These are phyloP conservation scores for Stylophora pistillata DNA, from an alignment of 64 coral and sea anemone species.

Conservation along the genomic window DNA sequence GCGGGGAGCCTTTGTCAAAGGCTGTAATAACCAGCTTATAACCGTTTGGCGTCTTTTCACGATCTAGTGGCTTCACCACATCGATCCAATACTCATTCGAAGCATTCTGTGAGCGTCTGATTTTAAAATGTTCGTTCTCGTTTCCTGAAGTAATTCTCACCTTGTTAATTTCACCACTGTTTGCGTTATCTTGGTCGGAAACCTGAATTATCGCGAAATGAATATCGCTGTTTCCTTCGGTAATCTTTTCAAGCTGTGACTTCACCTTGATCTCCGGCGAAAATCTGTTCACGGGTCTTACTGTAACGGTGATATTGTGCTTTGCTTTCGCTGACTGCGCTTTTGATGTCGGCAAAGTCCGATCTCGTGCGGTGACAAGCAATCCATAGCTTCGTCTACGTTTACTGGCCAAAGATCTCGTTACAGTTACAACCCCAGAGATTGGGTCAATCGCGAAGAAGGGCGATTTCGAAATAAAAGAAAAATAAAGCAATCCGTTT, in stretches of 20 bases:
- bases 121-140: constrained; percentile 19
- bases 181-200: constrained; percentile 54
- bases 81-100: constrained; percentile 14
- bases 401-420: constrained; percentile 35
- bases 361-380: constrained; percentile 24
- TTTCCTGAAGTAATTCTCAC: constrained; percentile 55
- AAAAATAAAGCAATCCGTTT: constrained; percentile 74
- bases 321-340: constrained; percentile 10
- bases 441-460: constrained; percentile 67
- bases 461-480: constrained; percentile 30
- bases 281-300: constrained; percentile 63
- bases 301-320: constrained; percentile 44
- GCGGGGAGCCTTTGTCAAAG: constrained; percentile 70
- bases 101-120: constrained; percentile 18
- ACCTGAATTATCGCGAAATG: constrained; percentile 39
- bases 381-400: constrained; percentile 30
- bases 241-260: constrained; percentile 55
- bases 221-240: constrained; percentile 45
- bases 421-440: constrained; percentile 61
- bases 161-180: constrained; percentile 46
- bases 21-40: constrained; percentile 51
- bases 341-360: constrained; percentile 26
- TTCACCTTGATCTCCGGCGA: constrained; percentile 70
- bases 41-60: constrained; percentile 7
- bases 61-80: constrained; percentile 44